A percentile compares a stretch with the other conserved stretches of the same genome.
phyloP scores from a whole-genome alignment of 2,888 invertebrate species.

The Gortyna flavago region DNA sequence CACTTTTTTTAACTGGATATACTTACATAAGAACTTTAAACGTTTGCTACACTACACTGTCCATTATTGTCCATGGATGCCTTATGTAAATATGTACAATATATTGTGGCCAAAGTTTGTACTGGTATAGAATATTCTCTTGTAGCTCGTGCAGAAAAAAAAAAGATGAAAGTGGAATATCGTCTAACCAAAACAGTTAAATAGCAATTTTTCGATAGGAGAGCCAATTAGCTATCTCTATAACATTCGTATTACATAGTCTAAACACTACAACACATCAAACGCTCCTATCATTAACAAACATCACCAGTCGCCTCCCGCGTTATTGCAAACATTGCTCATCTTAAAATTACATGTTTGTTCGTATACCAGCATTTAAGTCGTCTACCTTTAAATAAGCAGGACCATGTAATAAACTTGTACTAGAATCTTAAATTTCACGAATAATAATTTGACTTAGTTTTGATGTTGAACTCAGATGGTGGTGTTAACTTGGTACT shows the following conservation, averaged over 20 bases:
- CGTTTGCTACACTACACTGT: no score
- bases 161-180: background rate
- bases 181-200: background rate
- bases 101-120: background rate
- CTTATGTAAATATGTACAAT: no score
- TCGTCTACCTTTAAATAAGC: slow-evolving; percentile 2
- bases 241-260: background rate
- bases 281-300: slow-evolving; percentile 21
- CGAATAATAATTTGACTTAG: background rate
- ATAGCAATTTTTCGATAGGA: background rate
- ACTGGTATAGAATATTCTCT: background rate
- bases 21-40: no score
- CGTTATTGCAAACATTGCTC: slow-evolving; percentile 35
- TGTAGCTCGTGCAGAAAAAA: no score
- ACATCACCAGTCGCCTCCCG: background rate
- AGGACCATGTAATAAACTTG: background rate
- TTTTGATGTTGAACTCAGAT: background rate
- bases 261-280: slow-evolving; percentile 38
- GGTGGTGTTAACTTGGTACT: background rate
- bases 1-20: no score
- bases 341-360: slow-evolving; percentile 35
- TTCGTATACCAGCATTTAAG: slow-evolving; percentile 10
- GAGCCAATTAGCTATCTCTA: background rate
- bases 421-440: background rate
- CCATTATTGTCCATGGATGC: no score